Evolutionary conservation across 2,797 vertebrate species (phyloP), one percentile per base, ranked within the genome.

Genomic region (Myotis planiceps): DNA sequence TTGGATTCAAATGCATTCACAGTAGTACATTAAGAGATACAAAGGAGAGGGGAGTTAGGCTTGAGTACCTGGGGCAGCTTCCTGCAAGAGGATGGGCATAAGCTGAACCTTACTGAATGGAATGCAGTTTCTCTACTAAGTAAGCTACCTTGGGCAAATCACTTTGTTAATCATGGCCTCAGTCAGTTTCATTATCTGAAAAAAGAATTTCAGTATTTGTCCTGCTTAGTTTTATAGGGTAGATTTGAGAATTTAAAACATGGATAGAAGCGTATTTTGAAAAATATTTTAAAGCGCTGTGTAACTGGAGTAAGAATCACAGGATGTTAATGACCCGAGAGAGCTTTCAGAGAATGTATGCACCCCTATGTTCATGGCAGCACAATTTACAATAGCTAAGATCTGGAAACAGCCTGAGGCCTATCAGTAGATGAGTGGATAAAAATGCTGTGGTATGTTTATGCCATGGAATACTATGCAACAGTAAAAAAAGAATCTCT

Each of bases 241-340:
- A 47, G 29, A 66, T 89, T 86, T 92, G 85, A 90, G 68, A 92
- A 51, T 86, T 81, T 74, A 55, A 66, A 87, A 58, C 92, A 58
- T 27, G n/a, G 34, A 23, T 79, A 49, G 42, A 80, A 27, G 2
- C 58, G 2, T 83, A 92, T 29, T 27, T 88, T 39, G 55, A 84
- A 85, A 85, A 79, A 49, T 23, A 37, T 45, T 68, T 49, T 63
- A 32, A 89, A 92, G 34, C 42, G 25, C 74, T 86, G 3, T 84
- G 25, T 49, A 51, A 53, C 16, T 49, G 45, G 10, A 4, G 9
- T 63, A 49, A 82, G 63, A 75, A 42, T 53, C 74, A 78, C 49
- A 42, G 63, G 55, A 69, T 47, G 3, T 37, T 37, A 51, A 51
- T 69, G 34, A 60, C 27, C 27, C 71, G 66, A 9, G 76, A 82